Percentiles rank a stretch among this genome's conserved stretches.
phyloP scores from a whole-genome alignment of 1,140 invertebrate species.

The Neodiprion pinetum region DNA sequence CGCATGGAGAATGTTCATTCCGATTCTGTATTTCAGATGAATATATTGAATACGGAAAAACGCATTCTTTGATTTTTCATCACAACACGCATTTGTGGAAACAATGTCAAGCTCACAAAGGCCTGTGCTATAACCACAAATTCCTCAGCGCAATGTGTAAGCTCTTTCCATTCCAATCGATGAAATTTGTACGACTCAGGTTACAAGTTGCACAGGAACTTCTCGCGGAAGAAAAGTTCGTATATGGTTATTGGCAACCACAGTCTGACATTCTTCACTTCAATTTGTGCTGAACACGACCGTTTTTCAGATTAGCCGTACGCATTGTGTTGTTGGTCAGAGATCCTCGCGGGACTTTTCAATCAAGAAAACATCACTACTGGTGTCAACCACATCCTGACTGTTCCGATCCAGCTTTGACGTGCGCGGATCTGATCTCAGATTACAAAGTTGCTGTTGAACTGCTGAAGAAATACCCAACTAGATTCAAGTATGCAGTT shows the following conservation, averaged over 20 bases:
- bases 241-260: constrained; percentile 19
- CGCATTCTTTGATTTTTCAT: constrained; percentile 80
- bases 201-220: constrained; percentile 75
- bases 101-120: constrained; percentile 74
- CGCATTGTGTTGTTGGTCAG: constrained; percentile 80
- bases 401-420: constrained; percentile 76
- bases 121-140: constrained; percentile 77
- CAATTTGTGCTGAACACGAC: too few species aligned
- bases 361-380: constrained; percentile 81
- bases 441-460: constrained; percentile 79
- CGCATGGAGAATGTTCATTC: neutral
- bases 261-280: too few species aligned
- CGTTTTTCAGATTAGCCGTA: constrained; percentile 70
- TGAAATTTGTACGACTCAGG: constrained; percentile 84
- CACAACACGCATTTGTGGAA: constrained; percentile 85
- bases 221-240: constrained; percentile 75
- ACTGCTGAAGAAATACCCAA: constrained; percentile 73
- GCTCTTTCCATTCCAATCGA: constrained; percentile 85
- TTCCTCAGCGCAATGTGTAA: constrained; percentile 82
- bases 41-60: constrained; percentile 79
- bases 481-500: constrained; percentile 71
- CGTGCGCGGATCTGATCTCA: constrained; percentile 83
- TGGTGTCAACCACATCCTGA: constrained; percentile 86
- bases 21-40: constrained; percentile 58
- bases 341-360: constrained; percentile 87